Conservation (phyloP, 1,140 invertebrate species). For the Campoletis sonorensis region DNA sequence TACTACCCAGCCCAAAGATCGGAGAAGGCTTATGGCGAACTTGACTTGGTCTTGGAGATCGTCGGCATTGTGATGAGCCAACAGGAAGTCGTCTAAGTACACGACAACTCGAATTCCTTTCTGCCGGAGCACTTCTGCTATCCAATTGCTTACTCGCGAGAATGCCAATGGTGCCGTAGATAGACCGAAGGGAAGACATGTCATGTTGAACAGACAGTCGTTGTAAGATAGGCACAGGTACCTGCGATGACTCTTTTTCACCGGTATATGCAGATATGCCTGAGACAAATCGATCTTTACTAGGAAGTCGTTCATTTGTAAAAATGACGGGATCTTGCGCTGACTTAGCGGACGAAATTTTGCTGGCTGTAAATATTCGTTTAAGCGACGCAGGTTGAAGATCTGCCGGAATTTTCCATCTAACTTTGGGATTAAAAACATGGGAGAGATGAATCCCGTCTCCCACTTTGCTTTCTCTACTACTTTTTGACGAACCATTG, state of each 20-base stretch:
- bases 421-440: conserved; percentile 56
- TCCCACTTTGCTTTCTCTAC: conserved; percentile 37
- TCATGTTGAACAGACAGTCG: conserved; percentile 55
- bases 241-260: conserved; percentile 52
- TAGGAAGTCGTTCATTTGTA: conserved; percentile 34
- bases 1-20: conserved; percentile 40
- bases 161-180: conserved; percentile 57
- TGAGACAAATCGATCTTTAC: conserved; percentile 48
- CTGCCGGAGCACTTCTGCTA: conserved; percentile 42
- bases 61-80: conserved; percentile 32
- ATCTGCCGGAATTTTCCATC: conserved; percentile 52
- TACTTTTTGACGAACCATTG: not conserved
- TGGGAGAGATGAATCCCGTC: conserved; percentile 55
- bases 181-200: conserved; percentile 62
- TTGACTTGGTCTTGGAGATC: not conserved
- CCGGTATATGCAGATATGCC: conserved; percentile 48
- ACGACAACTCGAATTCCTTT: conserved; percentile 48
- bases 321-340: conserved; percentile 36
- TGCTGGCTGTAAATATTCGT: conserved; percentile 49
- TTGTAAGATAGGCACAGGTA: conserved; percentile 42
- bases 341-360: conserved; percentile 55
- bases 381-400: conserved; percentile 56
- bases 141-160: conserved; percentile 58
- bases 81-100: conserved; percentile 50
- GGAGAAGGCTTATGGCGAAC: not conserved